These are phyloP conservation scores for Pangasius mekongensis DNA, from an alignment of 2,797 vertebrate species.

Conservation along the genomic window DNA sequence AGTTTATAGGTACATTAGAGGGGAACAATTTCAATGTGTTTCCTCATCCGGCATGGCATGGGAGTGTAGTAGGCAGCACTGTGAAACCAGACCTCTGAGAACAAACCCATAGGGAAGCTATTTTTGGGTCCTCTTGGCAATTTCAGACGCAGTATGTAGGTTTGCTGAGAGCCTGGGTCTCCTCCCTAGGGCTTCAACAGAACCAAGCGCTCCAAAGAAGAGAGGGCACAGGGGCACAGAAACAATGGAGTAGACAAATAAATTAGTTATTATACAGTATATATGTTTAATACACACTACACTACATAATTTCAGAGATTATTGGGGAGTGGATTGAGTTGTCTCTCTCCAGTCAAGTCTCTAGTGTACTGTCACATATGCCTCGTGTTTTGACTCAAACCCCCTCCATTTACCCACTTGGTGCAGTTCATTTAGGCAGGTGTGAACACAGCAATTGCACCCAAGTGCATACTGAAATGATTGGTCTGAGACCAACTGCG, in stretches of 20 bases:
- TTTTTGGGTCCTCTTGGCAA: slow-evolving; percentile 65
- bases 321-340: neutral
- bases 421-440: slow-evolving; percentile 1
- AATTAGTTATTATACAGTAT: neutral
- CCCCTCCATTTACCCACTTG: neutral
- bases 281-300: neutral
- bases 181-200: slow-evolving; percentile 47
- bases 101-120: slow-evolving; percentile 62
- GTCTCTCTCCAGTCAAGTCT: neutral
- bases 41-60: slow-evolving; percentile 11
- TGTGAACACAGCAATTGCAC: slow-evolving; percentile 7
- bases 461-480: neutral
- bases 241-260: slow-evolving; percentile 38
- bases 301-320: neutral
- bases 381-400: neutral
- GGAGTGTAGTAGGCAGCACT: slow-evolving; percentile 36
- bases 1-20: slow-evolving; percentile 51
- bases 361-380: neutral
- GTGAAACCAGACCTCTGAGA: slow-evolving; percentile 40
- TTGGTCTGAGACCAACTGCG: neutral
- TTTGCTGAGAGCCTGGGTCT: slow-evolving; percentile 57
- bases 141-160: slow-evolving; percentile 59
- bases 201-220: slow-evolving; percentile 50
- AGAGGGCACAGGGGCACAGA: slow-evolving; percentile 33
- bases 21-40: slow-evolving; percentile 44